Percentiles rank a stretch among this genome's conserved stretches.
Evolutionary conservation across 2,888 invertebrate species (phyloP).

Genomic region (Tenthredo amoena): DNA sequence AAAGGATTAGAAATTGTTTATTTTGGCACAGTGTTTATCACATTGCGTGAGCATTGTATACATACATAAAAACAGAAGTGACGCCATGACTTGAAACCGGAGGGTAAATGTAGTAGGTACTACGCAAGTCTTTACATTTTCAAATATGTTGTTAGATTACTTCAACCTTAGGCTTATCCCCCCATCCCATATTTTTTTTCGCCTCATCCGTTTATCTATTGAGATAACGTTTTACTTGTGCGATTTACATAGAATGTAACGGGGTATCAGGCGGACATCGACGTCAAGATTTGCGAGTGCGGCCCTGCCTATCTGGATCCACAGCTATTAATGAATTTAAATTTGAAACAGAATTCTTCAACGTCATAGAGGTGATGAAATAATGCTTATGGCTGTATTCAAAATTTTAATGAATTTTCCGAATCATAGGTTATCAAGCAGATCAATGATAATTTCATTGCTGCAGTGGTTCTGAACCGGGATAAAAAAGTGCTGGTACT

Average conservation of each 20-base stretch:
- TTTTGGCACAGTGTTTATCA: too few relatives aligned
- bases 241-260: neutral
- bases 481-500: conserved; percentile 81
- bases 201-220: neutral
- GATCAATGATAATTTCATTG: conserved; percentile 87
- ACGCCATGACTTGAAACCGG: too few relatives aligned
- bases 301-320: conserved; percentile 39
- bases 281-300: conserved; percentile 44
- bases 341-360: conserved; percentile 38
- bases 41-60: too few relatives aligned
- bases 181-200: neutral
- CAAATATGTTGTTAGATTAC: too few relatives aligned
- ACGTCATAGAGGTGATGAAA: conserved; percentile 33
- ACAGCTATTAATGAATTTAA: conserved; percentile 29
- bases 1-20: too few relatives aligned
- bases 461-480: conserved; percentile 77
- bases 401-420: neutral
- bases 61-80: too few relatives aligned
- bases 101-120: too few relatives aligned
- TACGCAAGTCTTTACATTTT: too few relatives aligned
- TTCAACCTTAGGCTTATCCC: too few relatives aligned
- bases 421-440: conserved; percentile 84
- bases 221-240: neutral
- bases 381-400: conserved; percentile 30
- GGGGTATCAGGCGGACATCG: neutral